Conservation (phyloP, 53 echinoderm and acorn worm genomes). For the Patiria pectinifera region DNA sequence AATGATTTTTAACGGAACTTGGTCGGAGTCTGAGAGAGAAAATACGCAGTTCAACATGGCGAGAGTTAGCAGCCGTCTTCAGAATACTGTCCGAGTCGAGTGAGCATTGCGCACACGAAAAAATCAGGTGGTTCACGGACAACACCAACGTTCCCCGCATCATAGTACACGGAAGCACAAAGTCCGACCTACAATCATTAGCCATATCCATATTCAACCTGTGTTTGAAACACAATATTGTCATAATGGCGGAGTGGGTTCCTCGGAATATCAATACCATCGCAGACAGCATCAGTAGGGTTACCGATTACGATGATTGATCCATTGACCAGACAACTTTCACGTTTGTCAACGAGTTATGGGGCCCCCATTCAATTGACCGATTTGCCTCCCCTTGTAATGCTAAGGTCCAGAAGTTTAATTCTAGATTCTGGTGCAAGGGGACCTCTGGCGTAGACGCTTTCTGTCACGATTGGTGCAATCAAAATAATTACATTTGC, state of each 20-base stretch:
- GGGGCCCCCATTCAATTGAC: conserved; percentile 69
- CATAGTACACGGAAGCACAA: conserved; percentile 19
- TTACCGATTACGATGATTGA: conserved; percentile 53
- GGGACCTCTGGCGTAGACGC: conserved; percentile 67
- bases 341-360: conserved; percentile 16
- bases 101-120: not conserved
- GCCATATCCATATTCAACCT: conserved; percentile 24
- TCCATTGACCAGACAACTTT: conserved; percentile 34
- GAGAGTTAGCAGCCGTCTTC: too few relatives aligned
- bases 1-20: too few relatives aligned
- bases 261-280: conserved; percentile 38
- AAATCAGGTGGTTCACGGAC: conserved; percentile 23
- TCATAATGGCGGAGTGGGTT: conserved; percentile 40
- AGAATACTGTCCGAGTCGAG: too few relatives aligned
- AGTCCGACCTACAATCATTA: conserved; percentile 26
- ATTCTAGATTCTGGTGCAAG: too few relatives aligned
- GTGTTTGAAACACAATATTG: conserved; percentile 1
- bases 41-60: too few relatives aligned
- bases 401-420: not conserved
- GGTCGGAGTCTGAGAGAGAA: too few relatives aligned
- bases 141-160: conserved; percentile 39
- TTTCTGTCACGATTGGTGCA: conserved; percentile 43
- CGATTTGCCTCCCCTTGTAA: conserved; percentile 56
- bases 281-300: conserved; percentile 48
- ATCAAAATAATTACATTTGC: conserved; percentile 57